Conservation (phyloP, 2,888 invertebrate genomes). For the Drosophila pseudotalamancana region DNA sequence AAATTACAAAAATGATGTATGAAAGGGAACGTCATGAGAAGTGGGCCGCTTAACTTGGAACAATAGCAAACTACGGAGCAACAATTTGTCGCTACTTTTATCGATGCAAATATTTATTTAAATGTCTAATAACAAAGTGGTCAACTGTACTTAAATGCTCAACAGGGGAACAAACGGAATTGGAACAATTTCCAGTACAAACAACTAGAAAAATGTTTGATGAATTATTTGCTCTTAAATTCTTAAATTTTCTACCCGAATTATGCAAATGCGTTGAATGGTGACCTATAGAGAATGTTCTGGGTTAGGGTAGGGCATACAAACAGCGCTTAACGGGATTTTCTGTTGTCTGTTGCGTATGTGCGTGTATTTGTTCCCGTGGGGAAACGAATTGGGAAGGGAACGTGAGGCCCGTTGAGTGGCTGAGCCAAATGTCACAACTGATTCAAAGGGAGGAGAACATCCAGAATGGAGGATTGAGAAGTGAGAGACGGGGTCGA, state of each 20-base stretch:
- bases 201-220: background rate
- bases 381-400: background rate
- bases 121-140: background rate
- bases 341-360: no score
- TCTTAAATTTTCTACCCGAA: no score
- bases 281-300: no score
- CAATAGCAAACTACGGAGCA: no score
- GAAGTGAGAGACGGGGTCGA: constrained; percentile 25
- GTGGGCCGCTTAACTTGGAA: background rate
- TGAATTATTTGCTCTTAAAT: no score
- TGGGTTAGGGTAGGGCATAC: constrained; percentile 13
- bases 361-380: background rate
- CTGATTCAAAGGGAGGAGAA: constrained; percentile 39
- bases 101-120: background rate
- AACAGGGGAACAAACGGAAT: background rate
- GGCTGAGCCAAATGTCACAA: constrained; percentile 65
- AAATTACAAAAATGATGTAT: background rate
- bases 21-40: background rate
- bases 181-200: background rate
- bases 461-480: background rate
- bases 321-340: background rate
- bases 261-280: no score
- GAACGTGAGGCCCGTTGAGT: constrained; percentile 38
- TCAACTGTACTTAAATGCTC: background rate
- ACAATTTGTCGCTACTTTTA: no score